Evolutionary conservation across 2,113 vertebrate species (phyloP), one percentile per base, ranked within the genome.

Genomic region (Falco punctatus): DNA sequence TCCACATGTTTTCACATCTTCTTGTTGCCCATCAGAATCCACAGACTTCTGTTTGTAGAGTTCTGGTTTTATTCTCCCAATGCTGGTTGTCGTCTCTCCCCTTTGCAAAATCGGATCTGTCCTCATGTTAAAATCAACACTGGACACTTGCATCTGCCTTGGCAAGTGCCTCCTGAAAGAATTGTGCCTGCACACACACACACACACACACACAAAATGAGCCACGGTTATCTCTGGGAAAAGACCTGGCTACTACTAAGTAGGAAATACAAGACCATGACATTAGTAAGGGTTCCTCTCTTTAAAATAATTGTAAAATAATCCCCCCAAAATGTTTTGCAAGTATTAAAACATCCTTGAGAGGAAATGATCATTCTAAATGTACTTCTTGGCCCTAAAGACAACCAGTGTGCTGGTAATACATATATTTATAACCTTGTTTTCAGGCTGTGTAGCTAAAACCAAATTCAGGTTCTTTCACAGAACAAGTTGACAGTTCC

Each of bases 41-140:
- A 99, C 99, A 4, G 99, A 99, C 86, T 99, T 99, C 98, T 99
- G 99, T 81, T 99, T 99, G 97, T 99, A 99, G 86, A 99, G 98
- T 92, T 99, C 99, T 0, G 99, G 99, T 89, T 99, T 99, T 74
- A 99, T 99, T 84, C 99, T 98, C 46, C 99, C 99, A 26, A 99
- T 99, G 98, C 99, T 99, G 55, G 99, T 99, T 6, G 99, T 99
- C 0, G 99, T 99, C 97, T 99, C 99, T 58, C 99, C 98, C 74
- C 99, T 98, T 73, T 99, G 99, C 87, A 99, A 97, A 40, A 97
- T 13, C 0, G 98, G 97, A 75, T 98, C 98, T 58, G 98, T 97
- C 66, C 99, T 99, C 98, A 99, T 98, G 97, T 98, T 98, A 93
- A 99, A 99, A 97, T 99, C 99, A 46, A 99, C 96, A 62, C 99